Percentiles rank a stretch among this genome's conserved stretches.
Evolutionary conservation across 2,113 vertebrate genomes (phyloP).

Genomic region (Daubentonia madagascariensis): DNA sequence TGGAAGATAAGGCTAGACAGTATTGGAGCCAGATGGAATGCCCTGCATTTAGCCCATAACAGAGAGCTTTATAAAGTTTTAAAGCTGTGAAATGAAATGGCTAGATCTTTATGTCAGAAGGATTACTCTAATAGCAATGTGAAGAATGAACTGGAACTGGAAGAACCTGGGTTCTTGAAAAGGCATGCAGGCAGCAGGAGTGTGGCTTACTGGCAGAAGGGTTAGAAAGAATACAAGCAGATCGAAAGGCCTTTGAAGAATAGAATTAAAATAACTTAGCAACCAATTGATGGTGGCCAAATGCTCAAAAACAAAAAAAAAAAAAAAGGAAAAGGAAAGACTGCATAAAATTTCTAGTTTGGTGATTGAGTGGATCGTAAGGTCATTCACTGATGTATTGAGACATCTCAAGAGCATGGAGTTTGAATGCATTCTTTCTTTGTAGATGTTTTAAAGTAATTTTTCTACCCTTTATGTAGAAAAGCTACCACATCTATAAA

Average conservation of each 20-base stretch:
- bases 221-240: background rate
- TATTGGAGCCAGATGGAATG: background rate
- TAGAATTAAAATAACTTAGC: background rate
- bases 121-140: background rate
- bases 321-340: background rate
- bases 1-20: background rate
- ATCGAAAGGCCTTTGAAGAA: background rate
- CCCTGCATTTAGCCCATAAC: background rate
- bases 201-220: background rate
- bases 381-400: background rate
- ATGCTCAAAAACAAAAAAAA: background rate
- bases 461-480: background rate
- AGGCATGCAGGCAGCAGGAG: background rate
- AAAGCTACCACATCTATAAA: background rate
- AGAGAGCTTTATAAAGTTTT: background rate
- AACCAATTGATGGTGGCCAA: background rate
- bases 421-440: background rate
- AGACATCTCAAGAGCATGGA: background rate
- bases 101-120: background rate
- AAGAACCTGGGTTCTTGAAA: background rate
- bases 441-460: background rate
- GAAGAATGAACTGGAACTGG: background rate
- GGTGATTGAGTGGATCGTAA: background rate
- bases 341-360: background rate
- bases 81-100: background rate